A percentile compares a stretch with the other conserved stretches of the same genome.
Conservation (phyloP, 2,888 invertebrate genomes). For the Aquatica leii region DNA sequence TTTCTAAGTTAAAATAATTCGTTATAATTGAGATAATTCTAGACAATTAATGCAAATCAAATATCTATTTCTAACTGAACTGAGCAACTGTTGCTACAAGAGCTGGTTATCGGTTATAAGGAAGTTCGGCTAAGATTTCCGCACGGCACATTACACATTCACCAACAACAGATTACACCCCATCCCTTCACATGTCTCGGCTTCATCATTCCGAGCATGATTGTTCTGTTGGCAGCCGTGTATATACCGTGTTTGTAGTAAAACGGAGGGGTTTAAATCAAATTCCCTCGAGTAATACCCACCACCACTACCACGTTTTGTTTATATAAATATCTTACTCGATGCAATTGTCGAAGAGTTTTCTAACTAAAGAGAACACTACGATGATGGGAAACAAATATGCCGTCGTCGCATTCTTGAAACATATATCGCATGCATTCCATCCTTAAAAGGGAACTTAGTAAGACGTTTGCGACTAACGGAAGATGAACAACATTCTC, state of each 20-base stretch:
- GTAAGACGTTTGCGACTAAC: conserved; percentile 59
- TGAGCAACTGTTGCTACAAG: conserved; percentile 45
- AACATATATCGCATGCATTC: conserved; percentile 56
- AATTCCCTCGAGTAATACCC: conserved; percentile 41
- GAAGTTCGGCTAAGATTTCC: conserved; percentile 52
- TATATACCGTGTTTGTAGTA: conserved; percentile 40
- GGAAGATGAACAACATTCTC: conserved; percentile 58
- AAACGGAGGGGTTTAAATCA: conserved; percentile 41
- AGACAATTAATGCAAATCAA: conserved; percentile 33
- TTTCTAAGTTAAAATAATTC: no score
- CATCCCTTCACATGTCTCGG: conserved; percentile 35
- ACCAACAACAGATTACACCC: conserved; percentile 47
- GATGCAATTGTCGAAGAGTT: neutral
- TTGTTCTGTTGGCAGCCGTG: conserved; percentile 44
- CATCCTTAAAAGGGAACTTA: conserved; percentile 49
- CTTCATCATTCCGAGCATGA: conserved; percentile 44
- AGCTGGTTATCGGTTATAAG: conserved; percentile 49
- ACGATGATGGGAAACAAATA: conserved; percentile 53
- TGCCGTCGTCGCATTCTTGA: conserved; percentile 59
- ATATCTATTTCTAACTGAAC: conserved; percentile 37
- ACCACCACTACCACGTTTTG: conserved; percentile 42
- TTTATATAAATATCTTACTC: conserved; percentile 39
- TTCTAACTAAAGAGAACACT: neutral
- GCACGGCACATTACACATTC: conserved; percentile 53
- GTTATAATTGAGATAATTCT: neutral